Percentiles rank a stretch among this genome's conserved stretches.
Evolutionary conservation across 2,888 invertebrate species (phyloP).

Genomic region (Cephus sareptanus): DNA sequence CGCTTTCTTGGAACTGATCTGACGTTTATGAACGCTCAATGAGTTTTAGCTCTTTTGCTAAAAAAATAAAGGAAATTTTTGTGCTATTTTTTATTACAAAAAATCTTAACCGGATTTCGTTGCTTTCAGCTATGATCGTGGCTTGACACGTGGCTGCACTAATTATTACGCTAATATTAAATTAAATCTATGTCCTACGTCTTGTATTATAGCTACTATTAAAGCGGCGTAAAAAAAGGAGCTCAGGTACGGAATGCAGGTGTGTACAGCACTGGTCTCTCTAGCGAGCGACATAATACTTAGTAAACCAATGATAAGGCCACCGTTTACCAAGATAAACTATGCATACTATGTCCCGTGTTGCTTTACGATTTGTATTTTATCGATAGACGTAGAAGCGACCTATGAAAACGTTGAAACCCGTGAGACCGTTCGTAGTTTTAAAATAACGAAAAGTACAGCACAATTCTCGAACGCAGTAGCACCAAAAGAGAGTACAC

Average conservation of each 20-base stretch:
- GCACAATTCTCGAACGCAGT: background rate
- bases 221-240: background rate
- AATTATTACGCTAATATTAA: background rate
- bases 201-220: background rate
- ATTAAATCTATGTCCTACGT: background rate
- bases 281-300: conserved; percentile 35
- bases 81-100: background rate
- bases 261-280: background rate
- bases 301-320: conserved; percentile 43
- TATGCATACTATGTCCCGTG: conserved; percentile 21
- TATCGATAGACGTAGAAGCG: background rate
- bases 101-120: no score
- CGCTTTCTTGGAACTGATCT: background rate
- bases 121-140: no score
- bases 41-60: background rate
- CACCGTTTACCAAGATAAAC: conserved; percentile 45
- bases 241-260: background rate
- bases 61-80: background rate
- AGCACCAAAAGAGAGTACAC: background rate
- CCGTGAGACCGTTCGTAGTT: background rate
- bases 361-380: background rate
- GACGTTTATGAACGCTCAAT: background rate
- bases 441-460: background rate
- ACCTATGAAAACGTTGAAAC: background rate
- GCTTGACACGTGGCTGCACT: background rate